Evolutionary conservation across 2,797 vertebrate species (phyloP).

Genomic region (Chanos chanos): DNA sequence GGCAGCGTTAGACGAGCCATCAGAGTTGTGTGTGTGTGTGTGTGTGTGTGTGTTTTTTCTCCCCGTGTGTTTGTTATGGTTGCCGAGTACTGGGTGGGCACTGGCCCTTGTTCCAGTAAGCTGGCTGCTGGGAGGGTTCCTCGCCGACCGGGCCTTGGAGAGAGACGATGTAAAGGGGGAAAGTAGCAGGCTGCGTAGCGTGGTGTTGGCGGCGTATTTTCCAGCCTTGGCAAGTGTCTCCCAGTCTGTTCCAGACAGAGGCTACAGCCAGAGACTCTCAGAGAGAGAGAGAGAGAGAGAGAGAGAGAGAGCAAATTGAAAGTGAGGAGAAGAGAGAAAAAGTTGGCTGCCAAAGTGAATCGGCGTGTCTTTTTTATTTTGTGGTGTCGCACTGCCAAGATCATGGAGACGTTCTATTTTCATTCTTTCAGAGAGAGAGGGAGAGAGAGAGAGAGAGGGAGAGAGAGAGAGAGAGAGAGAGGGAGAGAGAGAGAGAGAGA

Average conservation of each 20-base stretch:
- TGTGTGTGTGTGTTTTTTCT: not conserved
- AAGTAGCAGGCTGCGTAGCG: conserved; percentile 43
- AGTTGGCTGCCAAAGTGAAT: conserved; percentile 84
- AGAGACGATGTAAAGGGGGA: not conserved
- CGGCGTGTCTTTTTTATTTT: conserved; percentile 79
- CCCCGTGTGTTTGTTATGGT: no score
- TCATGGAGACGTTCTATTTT: conserved; percentile 85
- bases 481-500: conserved; percentile 15
- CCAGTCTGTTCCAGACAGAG: conserved; percentile 76
- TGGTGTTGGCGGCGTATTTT: conserved; percentile 81
- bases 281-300: conserved; percentile 66
- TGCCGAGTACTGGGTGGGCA: conserved; percentile 3
- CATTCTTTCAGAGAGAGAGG: conserved; percentile 65
- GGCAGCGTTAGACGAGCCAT: no score
- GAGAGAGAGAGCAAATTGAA: conserved; percentile 17
- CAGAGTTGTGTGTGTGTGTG: not conserved
- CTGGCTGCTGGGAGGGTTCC: conserved; percentile 28
- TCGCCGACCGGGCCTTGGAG: conserved; percentile 12
- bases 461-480: conserved; percentile 19
- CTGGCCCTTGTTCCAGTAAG: conserved; percentile 3
- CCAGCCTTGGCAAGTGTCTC: conserved; percentile 82
- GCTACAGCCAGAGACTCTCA: conserved; percentile 81
- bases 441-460: not conserved
- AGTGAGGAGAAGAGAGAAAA: conserved; percentile 46
- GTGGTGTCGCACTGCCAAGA: conserved; percentile 82